phyloP scores from a whole-genome alignment of 1,140 invertebrate genomes.

The Drosophila rhopaloa region DNA sequence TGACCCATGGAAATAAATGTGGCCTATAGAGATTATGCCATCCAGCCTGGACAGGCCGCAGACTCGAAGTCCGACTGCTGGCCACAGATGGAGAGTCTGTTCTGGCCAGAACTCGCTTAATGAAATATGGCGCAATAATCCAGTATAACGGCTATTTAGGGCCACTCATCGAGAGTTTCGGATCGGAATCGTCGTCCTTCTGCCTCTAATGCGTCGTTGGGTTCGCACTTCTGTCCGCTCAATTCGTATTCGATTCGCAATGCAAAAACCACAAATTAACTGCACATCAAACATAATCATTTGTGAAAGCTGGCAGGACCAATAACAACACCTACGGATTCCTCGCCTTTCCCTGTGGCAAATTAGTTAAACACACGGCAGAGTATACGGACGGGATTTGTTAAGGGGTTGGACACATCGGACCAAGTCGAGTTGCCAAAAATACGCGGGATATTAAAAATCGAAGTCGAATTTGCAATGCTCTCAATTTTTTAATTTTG shows the following conservation, averaged over 20 bases:
- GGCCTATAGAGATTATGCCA: slow-evolving; percentile 84
- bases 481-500: not conserved
- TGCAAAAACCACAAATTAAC: slow-evolving; percentile 75
- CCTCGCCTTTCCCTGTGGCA: slow-evolving; percentile 51
- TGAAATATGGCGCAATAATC: slow-evolving; percentile 82
- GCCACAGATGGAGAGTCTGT: not conserved
- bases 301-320: slow-evolving; percentile 74
- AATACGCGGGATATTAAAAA: not conserved
- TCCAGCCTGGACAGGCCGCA: slow-evolving; percentile 47
- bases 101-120: slow-evolving; percentile 46
- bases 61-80: slow-evolving; percentile 13
- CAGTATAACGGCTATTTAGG: slow-evolving; percentile 81
- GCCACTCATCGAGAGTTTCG: slow-evolving; percentile 50
- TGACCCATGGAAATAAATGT: slow-evolving; percentile 84
- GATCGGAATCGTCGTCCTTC: slow-evolving; percentile 6
- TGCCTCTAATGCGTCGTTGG: slow-evolving; percentile 65
- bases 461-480: not conserved
- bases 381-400: slow-evolving; percentile 22
- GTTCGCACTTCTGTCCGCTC: slow-evolving; percentile 65
- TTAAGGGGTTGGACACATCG: slow-evolving; percentile 16
- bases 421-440: slow-evolving; percentile 26
- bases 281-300: slow-evolving; percentile 83
- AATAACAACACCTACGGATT: slow-evolving; percentile 63
- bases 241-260: slow-evolving; percentile 37
- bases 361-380: slow-evolving; percentile 77